Percentiles rank a stretch among this genome's conserved stretches.
phyloP scores from a whole-genome alignment of 2,888 invertebrate species.

The Zygothrica quintamaculata region DNA sequence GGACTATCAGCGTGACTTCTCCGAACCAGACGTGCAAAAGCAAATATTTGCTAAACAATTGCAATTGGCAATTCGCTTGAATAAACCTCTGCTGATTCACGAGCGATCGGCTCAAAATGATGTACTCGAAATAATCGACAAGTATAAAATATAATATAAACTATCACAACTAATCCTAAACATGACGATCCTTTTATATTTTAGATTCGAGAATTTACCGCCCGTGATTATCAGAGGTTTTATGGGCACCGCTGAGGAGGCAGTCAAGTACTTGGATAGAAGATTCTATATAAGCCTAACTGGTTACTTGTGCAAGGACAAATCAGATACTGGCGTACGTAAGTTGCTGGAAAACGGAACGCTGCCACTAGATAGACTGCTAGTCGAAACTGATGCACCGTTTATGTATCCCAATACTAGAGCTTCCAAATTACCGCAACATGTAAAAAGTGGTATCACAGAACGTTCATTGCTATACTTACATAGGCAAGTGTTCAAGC shows the following conservation, averaged over 20 bases:
- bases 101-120: constrained; percentile 96
- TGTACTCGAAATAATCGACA: constrained; percentile 88
- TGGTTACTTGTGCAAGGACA: constrained; percentile 89
- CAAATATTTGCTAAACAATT: constrained; percentile 95
- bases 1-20: constrained; percentile 97
- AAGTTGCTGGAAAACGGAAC: constrained; percentile 91
- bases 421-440: constrained; percentile 94
- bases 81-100: constrained; percentile 95
- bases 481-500: constrained; percentile 78
- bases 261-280: constrained; percentile 91
- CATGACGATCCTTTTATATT: constrained; percentile 9
- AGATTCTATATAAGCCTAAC: constrained; percentile 94
- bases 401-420: constrained; percentile 98
- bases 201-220: constrained; percentile 86
- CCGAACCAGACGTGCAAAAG: constrained; percentile 93
- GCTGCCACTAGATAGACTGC: constrained; percentile 92
- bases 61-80: constrained; percentile 92
- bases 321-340: constrained; percentile 95
- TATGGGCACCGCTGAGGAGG: constrained; percentile 94
- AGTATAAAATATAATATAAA: constrained; percentile 82
- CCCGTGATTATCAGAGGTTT: constrained; percentile 95
- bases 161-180: neutral
- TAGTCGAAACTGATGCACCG: constrained; percentile 97
- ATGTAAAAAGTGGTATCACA: constrained; percentile 94
- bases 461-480: constrained; percentile 88